Percentiles rank a stretch among this genome's conserved stretches.
phyloP scores from a whole-genome alignment of 2,888 invertebrate species.

The Andrena minutula region DNA sequence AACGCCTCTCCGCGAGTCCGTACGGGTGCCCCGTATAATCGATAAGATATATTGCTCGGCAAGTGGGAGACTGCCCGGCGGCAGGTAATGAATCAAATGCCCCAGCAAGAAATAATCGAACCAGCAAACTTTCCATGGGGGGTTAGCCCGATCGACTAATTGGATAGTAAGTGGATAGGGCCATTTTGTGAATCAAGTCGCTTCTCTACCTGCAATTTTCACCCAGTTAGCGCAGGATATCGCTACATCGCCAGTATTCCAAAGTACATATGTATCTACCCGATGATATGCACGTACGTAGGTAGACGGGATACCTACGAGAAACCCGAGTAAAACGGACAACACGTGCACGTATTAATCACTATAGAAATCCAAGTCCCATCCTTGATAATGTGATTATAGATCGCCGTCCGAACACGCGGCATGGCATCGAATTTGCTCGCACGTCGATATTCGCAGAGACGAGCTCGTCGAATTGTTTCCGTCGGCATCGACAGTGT shows the following conservation, averaged over 20 bases:
- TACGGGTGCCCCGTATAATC: conserved; percentile 42
- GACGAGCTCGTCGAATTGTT: conserved; percentile 7
- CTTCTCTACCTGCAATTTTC: not conserved
- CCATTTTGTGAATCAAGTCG: not conserved
- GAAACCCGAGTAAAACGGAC: not conserved
- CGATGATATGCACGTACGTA: not conserved
- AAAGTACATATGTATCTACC: not conserved
- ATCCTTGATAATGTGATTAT: conserved; percentile 7
- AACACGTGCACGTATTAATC: not conserved
- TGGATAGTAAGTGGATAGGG: too few relatives aligned
- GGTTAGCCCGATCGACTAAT: too few relatives aligned
- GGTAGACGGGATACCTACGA: not conserved
- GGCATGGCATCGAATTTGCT: not conserved
- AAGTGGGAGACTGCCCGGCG: not conserved
- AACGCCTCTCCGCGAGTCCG: conserved; percentile 53
- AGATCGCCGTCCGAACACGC: conserved; percentile 2
- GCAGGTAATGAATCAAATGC: not conserved
- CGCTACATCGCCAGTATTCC: not conserved
- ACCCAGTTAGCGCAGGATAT: not conserved
- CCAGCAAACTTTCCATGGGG: conserved; percentile 10
- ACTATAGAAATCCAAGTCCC: not conserved
- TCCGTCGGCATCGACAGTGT: not conserved
- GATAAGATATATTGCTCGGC: conserved; percentile 51
- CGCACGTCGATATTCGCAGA: not conserved
- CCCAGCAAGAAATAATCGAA: not conserved